Evolutionary conservation across 1,140 invertebrate genomes (phyloP), one percentile per base, ranked within the genome.

Genomic region (Sweltsa coloradensis): DNA sequence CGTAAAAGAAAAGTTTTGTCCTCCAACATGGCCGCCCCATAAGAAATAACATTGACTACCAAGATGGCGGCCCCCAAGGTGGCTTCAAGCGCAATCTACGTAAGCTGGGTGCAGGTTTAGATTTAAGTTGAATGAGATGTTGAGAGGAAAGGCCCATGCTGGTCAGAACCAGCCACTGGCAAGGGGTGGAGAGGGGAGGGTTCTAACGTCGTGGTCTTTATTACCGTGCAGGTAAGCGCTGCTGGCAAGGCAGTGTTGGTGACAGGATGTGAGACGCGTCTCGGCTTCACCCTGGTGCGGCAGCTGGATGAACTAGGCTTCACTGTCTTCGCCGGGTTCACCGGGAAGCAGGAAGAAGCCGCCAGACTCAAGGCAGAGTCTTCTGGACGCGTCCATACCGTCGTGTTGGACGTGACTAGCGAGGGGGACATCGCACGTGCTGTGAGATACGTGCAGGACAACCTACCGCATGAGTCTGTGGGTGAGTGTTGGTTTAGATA

Each of bases 241-340:
- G 76, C 77, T 19, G 83, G 84, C 37, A 89, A 89, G 65, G 81
- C 82, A 5, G 77, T 90, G 3, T 64, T 90, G 19, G 74, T 91
- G 47, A 89, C 86, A n/a, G 86, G 84, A 41, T 89, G 85, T 66
- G 86, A 89, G 65, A 78, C 81, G 22, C 78, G 78, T 24, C 71
- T 89, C 45, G 85, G 84, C 46, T 81, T 78, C 64, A 76, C 78
- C 49, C 65, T 85, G 53, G 84, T 82, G 6, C 75, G 81, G 53
- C 73, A 79, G 52, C 64, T 89, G 41, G 83, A 89, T 59, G 81
- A 85, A 60, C 66, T 86, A 60, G 84, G 85, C 22, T 86, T 85
- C 59, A 83, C 81, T 26, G 81, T 89, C 11, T 86, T 87, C 55
- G 85, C 85, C 42, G 83, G 81, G 41, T 87, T 86, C 58, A 71